Conservation (phyloP, 1,140 invertebrate species). For the Paraescarpia echinospica region DNA sequence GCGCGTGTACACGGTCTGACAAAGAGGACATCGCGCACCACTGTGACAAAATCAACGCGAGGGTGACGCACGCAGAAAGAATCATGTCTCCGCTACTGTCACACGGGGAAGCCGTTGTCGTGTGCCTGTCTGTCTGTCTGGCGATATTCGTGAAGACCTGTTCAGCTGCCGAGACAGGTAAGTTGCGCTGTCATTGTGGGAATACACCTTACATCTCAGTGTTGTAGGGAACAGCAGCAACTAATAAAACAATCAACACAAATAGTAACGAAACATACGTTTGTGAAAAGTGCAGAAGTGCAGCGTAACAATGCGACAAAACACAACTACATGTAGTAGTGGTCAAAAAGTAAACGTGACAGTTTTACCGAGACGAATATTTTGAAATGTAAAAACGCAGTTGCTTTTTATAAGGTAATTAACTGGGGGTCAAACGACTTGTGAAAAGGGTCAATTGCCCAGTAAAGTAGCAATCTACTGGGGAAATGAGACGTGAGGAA, state of each 20-base stretch:
- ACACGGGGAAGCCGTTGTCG: background rate
- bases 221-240: background rate
- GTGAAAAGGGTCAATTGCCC: too few species aligned
- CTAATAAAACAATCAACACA: background rate
- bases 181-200: background rate
- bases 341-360: too few species aligned
- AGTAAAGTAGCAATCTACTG: too few species aligned
- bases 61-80: background rate
- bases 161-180: background rate
- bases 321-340: too few species aligned
- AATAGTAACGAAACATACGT: background rate
- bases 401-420: too few species aligned
- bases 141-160: background rate
- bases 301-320: too few species aligned
- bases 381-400: too few species aligned
- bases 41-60: background rate
- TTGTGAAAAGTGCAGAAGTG: too few species aligned
- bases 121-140: background rate
- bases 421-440: too few species aligned
- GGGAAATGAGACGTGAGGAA: too few species aligned
- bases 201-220: background rate
- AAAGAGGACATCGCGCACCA: background rate
- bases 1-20: too few species aligned
- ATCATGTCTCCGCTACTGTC: background rate
- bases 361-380: too few species aligned